Evolutionary conservation across 2,888 invertebrate species (phyloP).

Genomic region (Homarus gammarus): DNA sequence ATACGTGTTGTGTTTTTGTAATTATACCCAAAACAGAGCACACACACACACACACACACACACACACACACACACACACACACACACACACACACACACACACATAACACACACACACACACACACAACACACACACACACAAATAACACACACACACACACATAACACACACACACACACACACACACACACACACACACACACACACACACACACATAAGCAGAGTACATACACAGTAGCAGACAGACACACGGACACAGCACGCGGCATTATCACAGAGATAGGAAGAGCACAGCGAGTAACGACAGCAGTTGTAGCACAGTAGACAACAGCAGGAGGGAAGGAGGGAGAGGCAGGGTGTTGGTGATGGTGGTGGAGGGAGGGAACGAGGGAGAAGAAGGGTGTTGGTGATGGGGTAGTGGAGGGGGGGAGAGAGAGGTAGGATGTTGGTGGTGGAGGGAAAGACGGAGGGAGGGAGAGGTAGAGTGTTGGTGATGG

Average conservation of each 20-base stretch:
- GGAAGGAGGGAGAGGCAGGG: background rate
- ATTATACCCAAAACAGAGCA: too few species aligned
- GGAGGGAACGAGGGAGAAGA: background rate
- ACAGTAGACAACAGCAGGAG: too few species aligned
- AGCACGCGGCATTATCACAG: background rate
- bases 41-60: too few species aligned
- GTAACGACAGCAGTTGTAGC: too few species aligned
- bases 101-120: background rate
- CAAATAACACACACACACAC: too few species aligned
- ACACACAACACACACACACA: too few species aligned
- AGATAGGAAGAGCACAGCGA: background rate
- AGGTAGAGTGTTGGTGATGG: background rate
- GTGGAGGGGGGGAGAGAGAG: background rate
- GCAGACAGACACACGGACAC: too few species aligned
- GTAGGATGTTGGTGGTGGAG: background rate
- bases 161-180: background rate
- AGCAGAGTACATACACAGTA: background rate
- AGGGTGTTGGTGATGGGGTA: background rate
- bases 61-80: too few species aligned
- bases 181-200: background rate
- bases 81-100: slow-evolving; percentile 2
- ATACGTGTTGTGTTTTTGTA: too few species aligned
- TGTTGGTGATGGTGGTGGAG: background rate
- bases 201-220: slow-evolving; percentile 5
- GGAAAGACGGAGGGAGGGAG: background rate